phyloP scores from a whole-genome alignment of 1,140 invertebrate genomes.

The Megalonaias nervosa region DNA sequence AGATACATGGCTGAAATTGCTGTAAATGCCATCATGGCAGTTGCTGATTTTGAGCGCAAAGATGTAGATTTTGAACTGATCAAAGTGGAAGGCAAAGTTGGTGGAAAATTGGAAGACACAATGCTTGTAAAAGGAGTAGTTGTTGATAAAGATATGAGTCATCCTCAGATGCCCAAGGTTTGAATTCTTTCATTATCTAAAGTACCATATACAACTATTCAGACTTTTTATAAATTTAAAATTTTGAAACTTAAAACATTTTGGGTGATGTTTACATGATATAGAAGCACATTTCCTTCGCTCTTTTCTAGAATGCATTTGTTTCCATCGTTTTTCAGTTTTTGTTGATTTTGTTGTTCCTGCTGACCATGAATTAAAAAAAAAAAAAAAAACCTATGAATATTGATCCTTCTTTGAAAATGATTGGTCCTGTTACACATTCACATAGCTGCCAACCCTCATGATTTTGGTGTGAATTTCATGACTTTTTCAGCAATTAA shows the following conservation, averaged over 20 bases:
- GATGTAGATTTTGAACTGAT: constrained; percentile 99
- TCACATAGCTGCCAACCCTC: too few relatives aligned
- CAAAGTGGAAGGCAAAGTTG: constrained; percentile 99
- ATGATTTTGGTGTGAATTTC: too few relatives aligned
- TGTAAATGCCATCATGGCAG: constrained; percentile 94
- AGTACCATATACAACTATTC: background rate
- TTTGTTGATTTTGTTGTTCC: too few relatives aligned
- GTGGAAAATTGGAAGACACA: constrained; percentile 97
- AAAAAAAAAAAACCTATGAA: too few relatives aligned
- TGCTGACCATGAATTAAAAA: too few relatives aligned
- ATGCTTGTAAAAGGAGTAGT: constrained; percentile 97
- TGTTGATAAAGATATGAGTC: constrained; percentile 99
- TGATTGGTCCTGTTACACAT: too few relatives aligned
- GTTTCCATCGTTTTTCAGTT: too few relatives aligned
- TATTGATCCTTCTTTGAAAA: too few relatives aligned
- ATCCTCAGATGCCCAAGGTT: constrained; percentile 99
- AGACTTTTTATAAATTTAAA: background rate
- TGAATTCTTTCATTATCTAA: background rate
- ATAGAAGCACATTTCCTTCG: too few relatives aligned
- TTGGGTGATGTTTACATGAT: background rate
- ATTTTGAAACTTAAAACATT: background rate
- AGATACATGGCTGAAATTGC: constrained; percentile 99
- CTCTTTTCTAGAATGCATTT: too few relatives aligned
- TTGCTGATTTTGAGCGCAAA: constrained; percentile 92
- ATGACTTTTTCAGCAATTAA: too few relatives aligned